Percentiles rank a stretch among this genome's conserved stretches.
These are phyloP conservation scores for Beris chalybata DNA, from an alignment of 2,888 invertebrate genomes.

Conservation along the genomic window DNA sequence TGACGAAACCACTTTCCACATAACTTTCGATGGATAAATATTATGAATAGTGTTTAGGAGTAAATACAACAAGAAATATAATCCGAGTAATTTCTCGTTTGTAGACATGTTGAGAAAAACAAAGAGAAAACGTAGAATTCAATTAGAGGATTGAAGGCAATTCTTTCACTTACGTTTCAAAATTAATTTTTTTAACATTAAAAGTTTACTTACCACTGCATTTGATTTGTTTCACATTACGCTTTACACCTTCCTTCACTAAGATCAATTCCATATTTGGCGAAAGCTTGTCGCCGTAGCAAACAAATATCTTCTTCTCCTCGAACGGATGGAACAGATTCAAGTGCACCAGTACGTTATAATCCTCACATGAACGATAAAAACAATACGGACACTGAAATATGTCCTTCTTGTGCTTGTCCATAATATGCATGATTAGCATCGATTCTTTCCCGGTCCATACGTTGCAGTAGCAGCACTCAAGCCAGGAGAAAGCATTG, in stretches of 20 bases:
- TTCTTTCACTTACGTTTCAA: too few species aligned
- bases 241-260: conserved; percentile 19
- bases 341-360: conserved; percentile 36
- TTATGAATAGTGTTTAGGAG: too few species aligned
- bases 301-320: conserved; percentile 10
- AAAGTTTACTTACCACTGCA: conserved; percentile 33
- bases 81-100: too few species aligned
- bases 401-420: conserved; percentile 63
- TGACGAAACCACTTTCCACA: too few species aligned
- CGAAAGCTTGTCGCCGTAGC: conserved; percentile 5
- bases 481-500: conserved; percentile 49
- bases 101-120: too few species aligned
- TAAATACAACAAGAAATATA: too few species aligned
- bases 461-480: conserved; percentile 62
- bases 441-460: conserved; percentile 52
- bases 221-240: conserved; percentile 39
- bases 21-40: too few species aligned
- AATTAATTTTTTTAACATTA: not conserved
- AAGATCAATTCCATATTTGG: too few species aligned
- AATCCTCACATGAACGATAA: conserved; percentile 60
- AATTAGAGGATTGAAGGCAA: too few species aligned
- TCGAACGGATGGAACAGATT: conserved; percentile 29
- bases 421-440: conserved; percentile 60
- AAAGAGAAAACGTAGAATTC: too few species aligned
- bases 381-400: conserved; percentile 70